phyloP scores from a whole-genome alignment of 2,888 invertebrate species.

The Rhopalosiphum nymphaeae region DNA sequence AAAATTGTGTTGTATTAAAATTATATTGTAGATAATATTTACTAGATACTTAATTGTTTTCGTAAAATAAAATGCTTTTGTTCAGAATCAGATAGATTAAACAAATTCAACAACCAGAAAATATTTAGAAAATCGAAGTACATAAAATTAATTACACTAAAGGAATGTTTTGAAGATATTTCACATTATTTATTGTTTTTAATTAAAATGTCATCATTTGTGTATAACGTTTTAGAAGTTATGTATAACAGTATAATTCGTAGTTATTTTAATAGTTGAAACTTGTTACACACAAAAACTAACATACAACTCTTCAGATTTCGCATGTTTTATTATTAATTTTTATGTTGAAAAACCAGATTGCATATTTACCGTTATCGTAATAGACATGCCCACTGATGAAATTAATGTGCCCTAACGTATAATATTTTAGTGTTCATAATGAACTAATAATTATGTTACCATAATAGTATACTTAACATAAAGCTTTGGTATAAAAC shows the following conservation, averaged over 20 bases:
- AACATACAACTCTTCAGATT: background rate
- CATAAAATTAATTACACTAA: background rate
- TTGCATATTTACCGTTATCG: constrained; percentile 21
- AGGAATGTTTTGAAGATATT: background rate
- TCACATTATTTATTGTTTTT: background rate
- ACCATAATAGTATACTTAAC: background rate
- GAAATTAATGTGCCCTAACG: background rate
- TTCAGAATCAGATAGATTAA: background rate
- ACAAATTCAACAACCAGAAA: background rate
- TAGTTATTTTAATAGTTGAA: background rate
- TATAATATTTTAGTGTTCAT: background rate
- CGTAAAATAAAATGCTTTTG: background rate
- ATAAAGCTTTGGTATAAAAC: background rate
- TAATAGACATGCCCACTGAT: background rate
- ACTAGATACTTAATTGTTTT: background rate
- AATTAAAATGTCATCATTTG: background rate
- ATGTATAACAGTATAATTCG: background rate
- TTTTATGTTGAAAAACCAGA: constrained; percentile 1
- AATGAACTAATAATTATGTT: background rate
- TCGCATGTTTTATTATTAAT: background rate
- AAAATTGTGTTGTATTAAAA: background rate
- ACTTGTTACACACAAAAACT: background rate
- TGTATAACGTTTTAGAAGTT: background rate
- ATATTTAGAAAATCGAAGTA: background rate
- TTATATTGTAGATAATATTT: background rate